Evolutionary conservation across 1,140 invertebrate genomes (phyloP), one percentile per base, ranked within the genome.

Genomic region (Scaptomyza hsui): DNA sequence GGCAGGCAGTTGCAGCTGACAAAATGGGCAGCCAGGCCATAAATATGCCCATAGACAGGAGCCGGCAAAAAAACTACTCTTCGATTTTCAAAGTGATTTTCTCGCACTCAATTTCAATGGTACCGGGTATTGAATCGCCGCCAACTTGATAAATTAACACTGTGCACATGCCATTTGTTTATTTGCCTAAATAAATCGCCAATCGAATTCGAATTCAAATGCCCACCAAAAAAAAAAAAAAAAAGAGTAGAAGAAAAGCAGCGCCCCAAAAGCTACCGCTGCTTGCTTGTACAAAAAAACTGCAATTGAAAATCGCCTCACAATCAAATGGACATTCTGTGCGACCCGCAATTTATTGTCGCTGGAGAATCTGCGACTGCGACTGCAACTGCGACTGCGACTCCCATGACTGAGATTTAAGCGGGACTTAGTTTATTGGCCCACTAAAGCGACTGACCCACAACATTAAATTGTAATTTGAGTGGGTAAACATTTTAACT

Each of bases 391-490:
- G 32, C 51, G 9, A 48, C 21, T 57, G 35, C 48, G 29, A 53
- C 52, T 65, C 48, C 61, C 49, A 68, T 51, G 32, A 37, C 24
- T 48, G 45, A 47, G 69, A 67, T 48, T 75, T 83, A 69, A 65
- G 65, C 72, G 53, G 59, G 35, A 45, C 68, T 85, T 81, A 77
- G 77, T 85, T 85, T 85, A 85, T 85, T 85, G 81, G 69, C 82
- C 81, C 81, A 85, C 81, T 85, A 86, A 85, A 70, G 77, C 81
- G 69, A 61, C 82, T 85, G 81, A 85, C 81, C 81, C 82, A 85
- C 81, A 85, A 85, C 81, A 88, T 85, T 85, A 85, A 85, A 85
- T 85, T 85, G 81, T 85, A 86, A 86, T 85, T 88, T 88, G 82
- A 85, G 82, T 81, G 82, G 81, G 81, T 82, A 81, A 80, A 85